Evolutionary conservation across 2,797 vertebrate species (phyloP).

Genomic region (Alectoris magna): DNA sequence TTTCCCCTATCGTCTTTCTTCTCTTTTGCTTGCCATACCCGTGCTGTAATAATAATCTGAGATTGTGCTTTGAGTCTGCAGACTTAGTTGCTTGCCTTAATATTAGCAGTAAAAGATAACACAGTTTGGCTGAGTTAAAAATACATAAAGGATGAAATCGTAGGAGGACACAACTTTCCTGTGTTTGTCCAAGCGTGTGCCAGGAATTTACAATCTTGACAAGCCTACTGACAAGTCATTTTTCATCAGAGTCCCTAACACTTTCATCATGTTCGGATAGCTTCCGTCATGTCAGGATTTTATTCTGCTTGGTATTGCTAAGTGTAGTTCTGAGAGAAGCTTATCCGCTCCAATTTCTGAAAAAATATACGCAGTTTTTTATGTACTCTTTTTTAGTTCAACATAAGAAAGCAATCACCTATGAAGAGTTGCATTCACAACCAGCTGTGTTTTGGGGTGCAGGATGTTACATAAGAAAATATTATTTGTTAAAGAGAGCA

Average conservation of each 20-base stretch:
- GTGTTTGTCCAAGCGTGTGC: neutral
- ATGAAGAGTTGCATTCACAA: neutral
- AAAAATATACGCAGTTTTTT: neutral
- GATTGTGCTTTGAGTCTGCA: conserved; percentile 30
- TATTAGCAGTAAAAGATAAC: neutral
- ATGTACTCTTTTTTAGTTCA: neutral
- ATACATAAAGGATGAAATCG: neutral
- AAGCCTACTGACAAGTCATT: neutral
- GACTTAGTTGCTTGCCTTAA: conserved; percentile 40
- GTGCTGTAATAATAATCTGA: neutral
- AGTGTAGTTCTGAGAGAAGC: neutral
- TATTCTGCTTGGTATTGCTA: neutral
- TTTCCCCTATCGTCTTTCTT: neutral
- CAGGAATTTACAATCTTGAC: neutral
- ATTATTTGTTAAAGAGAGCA: neutral
- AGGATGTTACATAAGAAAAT: neutral
- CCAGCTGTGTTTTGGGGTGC: neutral
- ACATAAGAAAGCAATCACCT: neutral
- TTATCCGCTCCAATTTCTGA: neutral
- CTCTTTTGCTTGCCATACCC: conserved; percentile 42
- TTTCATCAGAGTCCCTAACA: neutral
- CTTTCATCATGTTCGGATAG: neutral
- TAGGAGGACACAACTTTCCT: neutral
- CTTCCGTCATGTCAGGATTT: neutral
- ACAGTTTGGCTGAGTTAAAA: neutral